These are phyloP conservation scores for Diaprepes abbreviatus DNA, from an alignment of 2,888 invertebrate species.

Conservation along the genomic window DNA sequence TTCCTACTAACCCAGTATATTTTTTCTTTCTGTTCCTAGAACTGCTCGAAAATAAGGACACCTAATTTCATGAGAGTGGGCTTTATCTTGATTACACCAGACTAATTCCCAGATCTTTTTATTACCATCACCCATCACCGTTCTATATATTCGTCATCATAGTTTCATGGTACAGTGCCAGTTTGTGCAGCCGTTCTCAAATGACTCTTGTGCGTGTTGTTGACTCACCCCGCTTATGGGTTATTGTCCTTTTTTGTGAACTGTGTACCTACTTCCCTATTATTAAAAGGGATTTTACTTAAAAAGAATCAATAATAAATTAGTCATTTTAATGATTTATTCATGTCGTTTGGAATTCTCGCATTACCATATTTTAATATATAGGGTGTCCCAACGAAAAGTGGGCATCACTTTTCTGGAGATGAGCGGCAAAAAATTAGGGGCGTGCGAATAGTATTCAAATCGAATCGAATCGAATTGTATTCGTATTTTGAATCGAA, in stretches of 20 bases:
- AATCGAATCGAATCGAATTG: no score
- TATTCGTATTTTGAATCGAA: no score
- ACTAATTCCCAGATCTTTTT: slow-evolving; percentile 17
- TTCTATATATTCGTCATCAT: slow-evolving; percentile 21
- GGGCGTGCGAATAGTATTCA: no score
- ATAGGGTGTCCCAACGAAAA: no score
- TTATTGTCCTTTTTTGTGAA: slow-evolving; percentile 48
- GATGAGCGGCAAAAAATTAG: no score
- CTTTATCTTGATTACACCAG: slow-evolving; percentile 3
- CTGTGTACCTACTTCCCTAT: slow-evolving; percentile 9
- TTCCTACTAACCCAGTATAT: no score
- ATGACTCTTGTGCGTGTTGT: slow-evolving; percentile 41
- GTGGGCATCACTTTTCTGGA: no score
- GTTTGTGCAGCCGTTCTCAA: slow-evolving; percentile 37
- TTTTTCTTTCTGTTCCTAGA: no score
- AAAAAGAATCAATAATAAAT: slow-evolving; percentile 20
- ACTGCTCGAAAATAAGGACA: no score
- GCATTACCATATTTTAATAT: no score
- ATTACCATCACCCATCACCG: not conserved
- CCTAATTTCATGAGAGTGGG: not conserved
- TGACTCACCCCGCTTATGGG: slow-evolving; percentile 45
- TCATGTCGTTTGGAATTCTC: not conserved
- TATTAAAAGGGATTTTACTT: slow-evolving; percentile 15
- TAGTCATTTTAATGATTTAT: slow-evolving; percentile 10
- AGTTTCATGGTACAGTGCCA: slow-evolving; percentile 4